Evolutionary conservation across 2,888 invertebrate genomes (phyloP), one percentile per base, ranked within the genome.

Genomic region (Synanthedon vespiformis): DNA sequence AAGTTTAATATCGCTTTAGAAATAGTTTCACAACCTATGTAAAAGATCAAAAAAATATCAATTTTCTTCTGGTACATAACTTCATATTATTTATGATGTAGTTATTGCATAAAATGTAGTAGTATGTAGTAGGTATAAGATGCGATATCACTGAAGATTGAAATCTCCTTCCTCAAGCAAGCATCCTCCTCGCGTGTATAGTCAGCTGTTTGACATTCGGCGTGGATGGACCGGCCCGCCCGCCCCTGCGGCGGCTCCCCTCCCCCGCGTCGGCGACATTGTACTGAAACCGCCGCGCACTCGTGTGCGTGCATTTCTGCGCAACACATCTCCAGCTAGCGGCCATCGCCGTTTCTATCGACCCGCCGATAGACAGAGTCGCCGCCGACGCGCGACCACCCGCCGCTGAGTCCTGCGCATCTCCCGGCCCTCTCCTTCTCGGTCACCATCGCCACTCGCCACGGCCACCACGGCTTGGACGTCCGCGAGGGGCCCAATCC

Each of bases 161-260:
- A 34, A 34, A 34, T 34, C 34, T 34, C 10, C 34, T 34, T 34
- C 34, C 34, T 10, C 34, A 34, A 34, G 34, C 34, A 34, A 8
- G 34, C 34, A 34, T 34, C 58, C 55, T 59, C 56, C 54, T 55
- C 68, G 49, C 49, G 18, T 49, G 49, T 49, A 67, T 72, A 75
- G 77, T 82, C 83, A 82, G 82, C 83, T 82, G 82, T 81, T 82
- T 76, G 75, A 72, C 74, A 78, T 75, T 78, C 73, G 73, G 63
- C 59, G 57, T 63, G 34, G 34, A 34, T 34, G 34, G 34, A 34
- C 34, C 2, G 34, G 34, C 34, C 34, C 34, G 34, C 59, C 64
- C 59, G 57, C 58, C 60, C 62, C 60, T 61, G 58, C 58, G 57
- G 60, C 52, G 55, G 11, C 34, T 5, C 34, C 60, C 55, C 57